phyloP scores from a whole-genome alignment of 2,888 invertebrate genomes.

The Dryobotodes eremita region DNA sequence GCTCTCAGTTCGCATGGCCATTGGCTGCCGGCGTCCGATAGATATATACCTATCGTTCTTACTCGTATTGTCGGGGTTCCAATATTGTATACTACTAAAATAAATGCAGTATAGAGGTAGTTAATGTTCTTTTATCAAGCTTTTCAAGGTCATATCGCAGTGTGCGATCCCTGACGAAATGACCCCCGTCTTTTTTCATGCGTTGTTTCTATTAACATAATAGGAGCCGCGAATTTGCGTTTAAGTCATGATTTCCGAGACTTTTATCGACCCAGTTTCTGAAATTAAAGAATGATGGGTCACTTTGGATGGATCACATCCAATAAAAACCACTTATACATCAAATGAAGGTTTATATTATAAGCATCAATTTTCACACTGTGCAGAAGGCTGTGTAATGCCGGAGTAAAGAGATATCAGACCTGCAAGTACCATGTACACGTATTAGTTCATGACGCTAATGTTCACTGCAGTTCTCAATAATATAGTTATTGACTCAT shows the following conservation, averaged over 20 bases:
- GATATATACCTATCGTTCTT: background rate
- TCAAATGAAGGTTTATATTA: too few species aligned
- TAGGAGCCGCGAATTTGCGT: background rate
- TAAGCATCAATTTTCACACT: too few species aligned
- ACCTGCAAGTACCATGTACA: too few species aligned
- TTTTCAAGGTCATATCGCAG: background rate
- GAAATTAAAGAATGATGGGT: background rate
- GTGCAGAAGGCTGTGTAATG: too few species aligned
- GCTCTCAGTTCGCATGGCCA: slow-evolving; percentile 15
- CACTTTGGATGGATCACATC: too few species aligned
- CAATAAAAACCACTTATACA: too few species aligned
- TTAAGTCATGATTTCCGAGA: background rate
- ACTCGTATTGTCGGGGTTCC: background rate
- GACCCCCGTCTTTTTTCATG: background rate
- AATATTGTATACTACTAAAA: background rate
- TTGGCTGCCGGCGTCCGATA: slow-evolving; percentile 30
- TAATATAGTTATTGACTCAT: too few species aligned
- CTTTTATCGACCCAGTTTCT: background rate
- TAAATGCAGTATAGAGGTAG: background rate
- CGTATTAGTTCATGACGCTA: too few species aligned
- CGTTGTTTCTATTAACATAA: background rate
- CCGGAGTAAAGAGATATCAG: too few species aligned
- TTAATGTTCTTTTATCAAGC: background rate
- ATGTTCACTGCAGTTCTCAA: too few species aligned
- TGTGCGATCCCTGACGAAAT: background rate